Conservation (phyloP, 1,140 invertebrate species). For the Hesperophylax magnus region DNA sequence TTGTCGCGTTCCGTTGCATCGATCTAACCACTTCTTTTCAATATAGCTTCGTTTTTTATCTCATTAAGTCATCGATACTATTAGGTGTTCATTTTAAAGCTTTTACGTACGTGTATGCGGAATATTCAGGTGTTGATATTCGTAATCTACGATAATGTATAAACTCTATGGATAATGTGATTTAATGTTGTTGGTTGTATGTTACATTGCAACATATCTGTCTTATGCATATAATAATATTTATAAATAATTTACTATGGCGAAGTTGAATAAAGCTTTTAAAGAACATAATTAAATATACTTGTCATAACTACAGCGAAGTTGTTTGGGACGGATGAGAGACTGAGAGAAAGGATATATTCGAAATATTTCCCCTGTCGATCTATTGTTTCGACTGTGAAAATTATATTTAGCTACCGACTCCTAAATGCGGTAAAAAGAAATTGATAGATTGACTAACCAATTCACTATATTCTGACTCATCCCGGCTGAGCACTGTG, state of each 20-base stretch:
- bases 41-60: background rate
- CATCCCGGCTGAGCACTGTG: slow-evolving; percentile 44
- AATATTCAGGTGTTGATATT: slow-evolving; percentile 26
- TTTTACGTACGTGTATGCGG: background rate
- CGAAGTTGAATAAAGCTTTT: slow-evolving; percentile 55
- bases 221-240: slow-evolving; percentile 54
- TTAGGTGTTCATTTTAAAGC: slow-evolving; percentile 7
- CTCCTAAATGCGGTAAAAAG: slow-evolving; percentile 16
- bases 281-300: slow-evolving; percentile 51
- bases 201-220: slow-evolving; percentile 56
- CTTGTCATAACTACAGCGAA: slow-evolving; percentile 20
- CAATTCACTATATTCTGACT: slow-evolving; percentile 43
- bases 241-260: slow-evolving; percentile 38
- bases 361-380: background rate
- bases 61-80: slow-evolving; percentile 15
- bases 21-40: background rate
- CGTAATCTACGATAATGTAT: slow-evolving; percentile 27
- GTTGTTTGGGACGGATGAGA: background rate
- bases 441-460: slow-evolving; percentile 1
- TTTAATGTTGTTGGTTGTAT: slow-evolving; percentile 54
- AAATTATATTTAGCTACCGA: background rate
- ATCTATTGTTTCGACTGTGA: slow-evolving; percentile 9
- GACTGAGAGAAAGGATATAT: background rate
- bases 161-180: slow-evolving; percentile 43
- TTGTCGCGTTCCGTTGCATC: slow-evolving; percentile 38